Evolutionary conservation across 64 coral and sea anemone species (phyloP), one percentile per base, ranked within the genome.

Genomic region (Acropora tenuis): DNA sequence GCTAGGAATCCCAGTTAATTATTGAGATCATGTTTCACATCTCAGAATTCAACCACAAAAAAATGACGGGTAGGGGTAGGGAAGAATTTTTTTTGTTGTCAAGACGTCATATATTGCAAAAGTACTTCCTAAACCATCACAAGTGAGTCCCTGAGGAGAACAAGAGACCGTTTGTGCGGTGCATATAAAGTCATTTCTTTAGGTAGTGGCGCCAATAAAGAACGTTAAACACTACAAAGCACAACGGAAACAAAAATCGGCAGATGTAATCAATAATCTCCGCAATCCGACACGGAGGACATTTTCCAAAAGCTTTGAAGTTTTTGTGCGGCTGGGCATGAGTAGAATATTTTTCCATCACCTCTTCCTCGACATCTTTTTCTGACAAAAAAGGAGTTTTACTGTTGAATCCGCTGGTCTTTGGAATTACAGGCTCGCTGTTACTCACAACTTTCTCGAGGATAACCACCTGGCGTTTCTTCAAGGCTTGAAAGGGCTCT

Each of bases 171-270:
- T 30, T 30, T 30, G 30, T 30, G 61, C 61, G 17, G 69, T 73
- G 2, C 6, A 7, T 8, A 44, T 45, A 75, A 8, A 41, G 11
- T 78, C 46, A 48, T 5, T 78, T 0, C 13, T 9, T 48, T 47
- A 78, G 16, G 49, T 78, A 78, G 16, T 78, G 15, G 18, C 76
- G 82, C 94, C 94, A 95, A 17, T 95, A 95, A 50, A 78, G 18
- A 5, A 79, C 41, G 63, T 95, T 95, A 69, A 91, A 95, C 30
- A 74, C 50, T 50, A 82, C 48, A 88, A 95, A 95, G 12, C 52
- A 72, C 1, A 95, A 87, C 44, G 94, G 94, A 78, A 95, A 95
- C n/a, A 92, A 78, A 73, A 92, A 47, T 3, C 94, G 94, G 5
- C 65, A 95, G 16, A 61, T 83, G 48, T 2, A 69, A 74, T 92